phyloP scores from a whole-genome alignment of 2,888 invertebrate genomes.

The Acleris holmiana region DNA sequence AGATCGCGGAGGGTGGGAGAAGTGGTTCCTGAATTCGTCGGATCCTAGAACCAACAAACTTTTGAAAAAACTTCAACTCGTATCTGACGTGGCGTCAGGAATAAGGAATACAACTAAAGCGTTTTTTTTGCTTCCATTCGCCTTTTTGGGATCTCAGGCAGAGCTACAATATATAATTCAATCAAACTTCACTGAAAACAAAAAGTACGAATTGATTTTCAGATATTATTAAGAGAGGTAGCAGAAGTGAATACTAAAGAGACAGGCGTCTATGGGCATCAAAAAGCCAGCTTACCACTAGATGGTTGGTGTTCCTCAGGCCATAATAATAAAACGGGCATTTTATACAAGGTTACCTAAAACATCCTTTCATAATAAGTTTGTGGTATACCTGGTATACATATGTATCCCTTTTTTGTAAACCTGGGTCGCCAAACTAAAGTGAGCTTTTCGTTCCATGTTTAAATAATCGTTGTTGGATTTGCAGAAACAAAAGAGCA shows the following conservation, averaged over 20 bases:
- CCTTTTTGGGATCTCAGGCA: constrained; percentile 89
- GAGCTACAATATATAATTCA: constrained; percentile 89
- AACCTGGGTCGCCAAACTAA: too few relatives aligned
- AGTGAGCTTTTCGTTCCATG: not conserved
- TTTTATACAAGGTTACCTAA: too few relatives aligned
- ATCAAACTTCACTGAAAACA: constrained; percentile 86
- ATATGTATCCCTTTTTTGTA: too few relatives aligned
- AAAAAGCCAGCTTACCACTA: too few relatives aligned
- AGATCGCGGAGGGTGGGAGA: constrained; percentile 91
- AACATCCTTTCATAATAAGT: too few relatives aligned
- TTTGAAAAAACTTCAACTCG: constrained; percentile 87
- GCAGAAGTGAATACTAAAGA: too few relatives aligned
- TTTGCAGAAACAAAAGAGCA: constrained; percentile 83
- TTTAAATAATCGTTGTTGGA: constrained; percentile 7
- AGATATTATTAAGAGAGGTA: not conserved
- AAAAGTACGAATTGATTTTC: constrained; percentile 49
- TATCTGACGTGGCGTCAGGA: constrained; percentile 87
- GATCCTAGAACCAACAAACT: constrained; percentile 86
- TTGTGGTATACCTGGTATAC: too few relatives aligned
- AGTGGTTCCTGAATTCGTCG: constrained; percentile 88
- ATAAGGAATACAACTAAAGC: constrained; percentile 89
- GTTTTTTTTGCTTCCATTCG: constrained; percentile 91
- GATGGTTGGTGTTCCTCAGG: too few relatives aligned
- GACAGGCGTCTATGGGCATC: too few relatives aligned
- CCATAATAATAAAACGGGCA: too few relatives aligned